Conservation (phyloP, 2,797 vertebrate genomes). For the Echeneis naucrates region DNA sequence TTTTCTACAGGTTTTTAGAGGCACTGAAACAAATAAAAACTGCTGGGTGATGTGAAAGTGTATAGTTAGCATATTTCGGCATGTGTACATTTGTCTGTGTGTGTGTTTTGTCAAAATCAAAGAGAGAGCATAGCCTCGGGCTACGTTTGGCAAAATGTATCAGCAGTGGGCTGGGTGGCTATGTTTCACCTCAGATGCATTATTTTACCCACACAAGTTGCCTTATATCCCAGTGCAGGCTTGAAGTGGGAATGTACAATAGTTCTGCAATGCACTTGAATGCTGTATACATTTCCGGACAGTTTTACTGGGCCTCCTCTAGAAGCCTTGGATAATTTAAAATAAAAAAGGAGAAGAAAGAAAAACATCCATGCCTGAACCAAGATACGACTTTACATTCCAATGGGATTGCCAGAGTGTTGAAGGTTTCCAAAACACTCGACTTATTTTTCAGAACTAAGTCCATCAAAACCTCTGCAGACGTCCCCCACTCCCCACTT, state of each 20-base stretch:
- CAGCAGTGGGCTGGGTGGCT: slow-evolving; percentile 20
- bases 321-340: slow-evolving; percentile 47
- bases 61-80: slow-evolving; percentile 11
- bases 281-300: slow-evolving; percentile 57
- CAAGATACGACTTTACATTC: slow-evolving; percentile 73
- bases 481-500: neutral
- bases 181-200: slow-evolving; percentile 59
- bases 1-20: slow-evolving; percentile 50
- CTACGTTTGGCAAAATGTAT: slow-evolving; percentile 34
- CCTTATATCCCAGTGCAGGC: slow-evolving; percentile 39
- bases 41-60: slow-evolving; percentile 28
- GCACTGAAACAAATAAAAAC: slow-evolving; percentile 41
- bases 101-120: slow-evolving; percentile 19
- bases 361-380: slow-evolving; percentile 68
- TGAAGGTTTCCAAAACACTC: slow-evolving; percentile 64
- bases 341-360: slow-evolving; percentile 16
- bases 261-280: slow-evolving; percentile 36
- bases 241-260: slow-evolving; percentile 38
- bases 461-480: slow-evolving; percentile 41
- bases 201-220: slow-evolving; percentile 48
- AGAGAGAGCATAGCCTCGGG: slow-evolving; percentile 35
- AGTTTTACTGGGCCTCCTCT: slow-evolving; percentile 45
- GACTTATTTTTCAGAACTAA: slow-evolving; percentile 66
- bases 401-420: slow-evolving; percentile 67
- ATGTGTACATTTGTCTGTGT: slow-evolving; percentile 12